Evolutionary conservation across 2,888 invertebrate genomes (phyloP).

Genomic region (Strigamia crassipes): DNA sequence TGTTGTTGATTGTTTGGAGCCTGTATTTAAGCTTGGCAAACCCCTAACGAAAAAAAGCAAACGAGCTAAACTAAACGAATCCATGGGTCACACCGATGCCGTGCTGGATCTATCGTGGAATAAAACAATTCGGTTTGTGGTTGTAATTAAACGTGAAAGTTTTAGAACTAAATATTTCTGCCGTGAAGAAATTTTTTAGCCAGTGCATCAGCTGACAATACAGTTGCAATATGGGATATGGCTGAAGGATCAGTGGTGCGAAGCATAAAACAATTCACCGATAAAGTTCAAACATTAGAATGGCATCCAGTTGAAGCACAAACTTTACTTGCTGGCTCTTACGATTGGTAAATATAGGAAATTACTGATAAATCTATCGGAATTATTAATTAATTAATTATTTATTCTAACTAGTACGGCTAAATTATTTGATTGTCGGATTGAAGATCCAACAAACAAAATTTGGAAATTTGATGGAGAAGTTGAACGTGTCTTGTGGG

Average conservation of each 20-base stretch:
- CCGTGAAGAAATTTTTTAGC: slow-evolving; percentile 78
- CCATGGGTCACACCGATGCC: slow-evolving; percentile 82
- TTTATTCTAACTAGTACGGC: slow-evolving; percentile 63
- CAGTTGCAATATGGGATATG: slow-evolving; percentile 89
- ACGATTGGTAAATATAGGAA: slow-evolving; percentile 67
- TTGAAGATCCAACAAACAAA: slow-evolving; percentile 64
- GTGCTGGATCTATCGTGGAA: slow-evolving; percentile 94
- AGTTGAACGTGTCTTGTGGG: slow-evolving; percentile 86
- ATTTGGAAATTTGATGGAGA: slow-evolving; percentile 78
- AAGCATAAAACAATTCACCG: slow-evolving; percentile 72
- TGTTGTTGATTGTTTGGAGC: slow-evolving; percentile 86
- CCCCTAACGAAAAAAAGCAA: slow-evolving; percentile 75
- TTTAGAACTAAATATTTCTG: neutral
- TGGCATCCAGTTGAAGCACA: slow-evolving; percentile 86
- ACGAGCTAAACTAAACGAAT: slow-evolving; percentile 53
- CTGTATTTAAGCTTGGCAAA: slow-evolving; percentile 78
- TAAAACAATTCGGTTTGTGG: slow-evolving; percentile 67
- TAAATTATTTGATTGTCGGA: slow-evolving; percentile 80
- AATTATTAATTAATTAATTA: neutral
- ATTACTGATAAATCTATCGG: neutral
- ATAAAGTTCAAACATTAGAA: slow-evolving; percentile 81
- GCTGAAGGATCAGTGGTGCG: slow-evolving; percentile 77
- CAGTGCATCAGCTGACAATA: slow-evolving; percentile 89
- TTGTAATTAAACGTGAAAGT: neutral
- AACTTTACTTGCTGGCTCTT: slow-evolving; percentile 79